These are phyloP conservation scores for Archocentrus centrarchus DNA, from an alignment of 2,113 vertebrate genomes.

Conservation along the genomic window DNA sequence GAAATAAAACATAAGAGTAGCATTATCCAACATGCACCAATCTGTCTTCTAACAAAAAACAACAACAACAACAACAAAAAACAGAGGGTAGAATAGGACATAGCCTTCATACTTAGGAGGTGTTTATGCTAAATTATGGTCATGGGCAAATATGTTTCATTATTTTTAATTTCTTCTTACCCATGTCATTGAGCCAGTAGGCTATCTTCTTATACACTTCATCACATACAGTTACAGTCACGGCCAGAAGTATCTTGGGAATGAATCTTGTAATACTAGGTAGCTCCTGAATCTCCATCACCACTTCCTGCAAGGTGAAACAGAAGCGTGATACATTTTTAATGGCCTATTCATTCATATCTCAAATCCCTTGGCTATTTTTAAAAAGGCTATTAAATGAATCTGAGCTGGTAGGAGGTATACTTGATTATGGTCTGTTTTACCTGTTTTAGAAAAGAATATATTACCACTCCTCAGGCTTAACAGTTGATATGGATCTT, in stretches of 20 bases:
- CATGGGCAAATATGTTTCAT: background rate
- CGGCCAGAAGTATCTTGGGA: constrained; percentile 91
- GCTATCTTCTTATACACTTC: constrained; percentile 96
- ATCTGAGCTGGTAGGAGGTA: background rate
- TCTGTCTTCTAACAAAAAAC: background rate
- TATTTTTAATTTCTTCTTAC: constrained; percentile 69
- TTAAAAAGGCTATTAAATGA: constrained; percentile 7
- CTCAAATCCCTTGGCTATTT: constrained; percentile 32
- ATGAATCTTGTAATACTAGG: constrained; percentile 89
- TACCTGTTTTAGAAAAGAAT: background rate
- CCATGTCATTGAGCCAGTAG: constrained; percentile 96
- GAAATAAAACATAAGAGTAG: constrained; percentile 3
- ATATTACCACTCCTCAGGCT: background rate
- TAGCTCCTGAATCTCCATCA: constrained; percentile 91
- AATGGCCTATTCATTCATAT: constrained; percentile 29
- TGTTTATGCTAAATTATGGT: background rate
- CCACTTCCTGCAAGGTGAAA: constrained; percentile 85
- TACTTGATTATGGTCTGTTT: background rate
- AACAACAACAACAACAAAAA: background rate
- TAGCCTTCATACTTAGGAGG: background rate
- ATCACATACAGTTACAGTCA: constrained; percentile 90
- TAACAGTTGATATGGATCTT: background rate
- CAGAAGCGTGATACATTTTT: constrained; percentile 26
- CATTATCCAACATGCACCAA: background rate
- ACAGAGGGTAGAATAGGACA: background rate